phyloP scores from a whole-genome alignment of 2,888 invertebrate species.

The Stictocephala bisonia region DNA sequence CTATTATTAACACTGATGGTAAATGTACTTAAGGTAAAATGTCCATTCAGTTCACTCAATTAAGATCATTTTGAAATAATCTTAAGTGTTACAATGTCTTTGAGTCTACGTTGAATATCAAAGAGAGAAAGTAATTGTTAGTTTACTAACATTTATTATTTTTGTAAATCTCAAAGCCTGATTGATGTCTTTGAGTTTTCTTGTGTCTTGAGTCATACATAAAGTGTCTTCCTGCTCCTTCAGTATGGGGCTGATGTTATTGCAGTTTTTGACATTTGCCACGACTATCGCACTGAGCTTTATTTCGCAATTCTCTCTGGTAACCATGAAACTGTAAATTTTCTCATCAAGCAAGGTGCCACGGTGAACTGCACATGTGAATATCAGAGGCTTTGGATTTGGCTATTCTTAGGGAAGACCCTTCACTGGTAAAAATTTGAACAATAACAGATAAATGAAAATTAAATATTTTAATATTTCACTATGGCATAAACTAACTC shows the following conservation, averaged over 20 bases:
- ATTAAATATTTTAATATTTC: too few species aligned
- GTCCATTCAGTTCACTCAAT: too few species aligned
- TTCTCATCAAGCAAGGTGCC: slow-evolving; percentile 86
- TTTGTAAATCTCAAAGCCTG: too few species aligned
- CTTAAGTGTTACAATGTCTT: too few species aligned
- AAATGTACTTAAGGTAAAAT: too few species aligned
- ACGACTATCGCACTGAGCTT: slow-evolving; percentile 87
- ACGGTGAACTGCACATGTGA: slow-evolving; percentile 72
- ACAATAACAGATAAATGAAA: slow-evolving; percentile 72
- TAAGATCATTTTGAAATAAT: too few species aligned
- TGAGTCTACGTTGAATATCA: too few species aligned
- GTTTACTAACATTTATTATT: too few species aligned
- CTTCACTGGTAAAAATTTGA: slow-evolving; percentile 76
- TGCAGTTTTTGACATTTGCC: slow-evolving; percentile 84
- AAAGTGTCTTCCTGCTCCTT: slow-evolving; percentile 79
- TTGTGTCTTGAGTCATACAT: slow-evolving; percentile 75
- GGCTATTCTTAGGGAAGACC: slow-evolving; percentile 85
- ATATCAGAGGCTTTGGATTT: slow-evolving; percentile 81
- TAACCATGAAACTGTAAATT: slow-evolving; percentile 78
- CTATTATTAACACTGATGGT: too few species aligned
- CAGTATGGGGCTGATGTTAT: slow-evolving; percentile 89
- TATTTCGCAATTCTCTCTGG: slow-evolving; percentile 90
- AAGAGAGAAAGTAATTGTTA: too few species aligned
- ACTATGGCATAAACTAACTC: too few species aligned
- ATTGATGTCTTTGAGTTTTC: too few species aligned